Evolutionary conservation across 2,797 vertebrate genomes (phyloP).

Genomic region (Channa striata): DNA sequence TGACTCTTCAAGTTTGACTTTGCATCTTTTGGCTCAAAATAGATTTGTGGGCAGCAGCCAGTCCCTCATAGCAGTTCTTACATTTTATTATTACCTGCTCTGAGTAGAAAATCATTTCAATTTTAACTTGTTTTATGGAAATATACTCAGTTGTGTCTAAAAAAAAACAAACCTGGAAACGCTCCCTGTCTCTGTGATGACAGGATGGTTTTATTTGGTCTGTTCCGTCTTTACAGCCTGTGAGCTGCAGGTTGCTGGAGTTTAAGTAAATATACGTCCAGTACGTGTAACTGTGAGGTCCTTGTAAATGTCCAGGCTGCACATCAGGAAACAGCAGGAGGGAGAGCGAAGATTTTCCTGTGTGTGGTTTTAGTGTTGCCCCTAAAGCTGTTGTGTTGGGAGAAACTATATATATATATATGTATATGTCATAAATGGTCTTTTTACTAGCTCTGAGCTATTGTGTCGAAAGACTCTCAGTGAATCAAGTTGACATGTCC

Average conservation of each 20-base stretch:
- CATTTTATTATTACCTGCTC: not conserved
- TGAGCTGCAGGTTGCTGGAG: slow-evolving; percentile 31
- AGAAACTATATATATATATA: slow-evolving; percentile 28
- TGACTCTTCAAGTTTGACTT: slow-evolving; percentile 52
- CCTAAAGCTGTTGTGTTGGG: slow-evolving; percentile 40
- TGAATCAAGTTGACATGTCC: slow-evolving; percentile 43
- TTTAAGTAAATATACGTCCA: slow-evolving; percentile 39
- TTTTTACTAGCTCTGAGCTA: slow-evolving; percentile 35
- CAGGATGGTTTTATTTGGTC: not conserved
- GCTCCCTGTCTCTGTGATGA: not conserved
- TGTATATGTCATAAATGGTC: slow-evolving; percentile 30
- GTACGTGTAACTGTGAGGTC: slow-evolving; percentile 59
- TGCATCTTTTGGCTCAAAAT: slow-evolving; percentile 43
- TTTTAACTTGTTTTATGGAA: too few relatives aligned
- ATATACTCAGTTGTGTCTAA: not conserved
- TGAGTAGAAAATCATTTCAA: not conserved
- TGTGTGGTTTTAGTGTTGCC: slow-evolving; percentile 42
- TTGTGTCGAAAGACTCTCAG: not conserved
- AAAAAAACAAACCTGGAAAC: not conserved
- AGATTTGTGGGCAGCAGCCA: slow-evolving; percentile 1
- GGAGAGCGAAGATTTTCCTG: slow-evolving; percentile 39
- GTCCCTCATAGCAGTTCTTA: too few relatives aligned
- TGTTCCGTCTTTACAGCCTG: slow-evolving; percentile 1
- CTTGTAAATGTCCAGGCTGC: slow-evolving; percentile 44
- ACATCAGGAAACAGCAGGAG: slow-evolving; percentile 39